Evolutionary conservation across 1,140 invertebrate species (phyloP), one percentile per base, ranked within the genome.

Genomic region (Leptonema lineaticorne): DNA sequence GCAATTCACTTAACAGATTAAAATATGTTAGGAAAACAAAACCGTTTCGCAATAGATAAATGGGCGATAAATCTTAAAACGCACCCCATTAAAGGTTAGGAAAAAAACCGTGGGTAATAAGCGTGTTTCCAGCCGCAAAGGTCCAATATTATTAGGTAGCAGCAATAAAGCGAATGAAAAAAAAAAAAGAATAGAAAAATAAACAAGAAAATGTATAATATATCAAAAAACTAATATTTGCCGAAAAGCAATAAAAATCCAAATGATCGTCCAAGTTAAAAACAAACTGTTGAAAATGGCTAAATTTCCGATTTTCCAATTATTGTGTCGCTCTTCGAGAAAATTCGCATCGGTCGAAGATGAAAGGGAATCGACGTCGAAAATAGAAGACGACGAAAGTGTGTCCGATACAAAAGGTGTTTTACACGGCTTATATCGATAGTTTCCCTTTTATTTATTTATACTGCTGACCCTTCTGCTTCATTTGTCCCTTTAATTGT

Each of bases 1-100:
- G 27, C 68, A 70, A 67, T 70, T 63, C 66, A 59, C 64, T 70
- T 46, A 70, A 59, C 62, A 64, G 64, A 70, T 46, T 41, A 70
- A 53, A 70, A 59, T 56, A 62, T 28, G 57, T 28, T 29, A 27
- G 20, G 57, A 58, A 63, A 62, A 63, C 59, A 63, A 27, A 62
- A 30, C 64, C 58, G 59, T 63, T 63, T 16, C 45, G 14, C 26
- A 20, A 30, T 63, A 56, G 59, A 63, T 67, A 63, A 66, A 67
- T 67, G 64, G 63, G 60, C 48, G 29, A 66, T 67, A 67, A 70
- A 70, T 70, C 64, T 62, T 20, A 33, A 62, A 45, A 37, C 59
- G 30, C 50, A 41, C 59, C 59, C 45, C 33, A 63, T 63, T 63
- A 63, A 50, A 53, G 63, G 63, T 57, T 66, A 50, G 46, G 45